Evolutionary conservation across 2,888 invertebrate genomes (phyloP), one percentile per base, ranked within the genome.

Genomic region (Erebia epiphron): DNA sequence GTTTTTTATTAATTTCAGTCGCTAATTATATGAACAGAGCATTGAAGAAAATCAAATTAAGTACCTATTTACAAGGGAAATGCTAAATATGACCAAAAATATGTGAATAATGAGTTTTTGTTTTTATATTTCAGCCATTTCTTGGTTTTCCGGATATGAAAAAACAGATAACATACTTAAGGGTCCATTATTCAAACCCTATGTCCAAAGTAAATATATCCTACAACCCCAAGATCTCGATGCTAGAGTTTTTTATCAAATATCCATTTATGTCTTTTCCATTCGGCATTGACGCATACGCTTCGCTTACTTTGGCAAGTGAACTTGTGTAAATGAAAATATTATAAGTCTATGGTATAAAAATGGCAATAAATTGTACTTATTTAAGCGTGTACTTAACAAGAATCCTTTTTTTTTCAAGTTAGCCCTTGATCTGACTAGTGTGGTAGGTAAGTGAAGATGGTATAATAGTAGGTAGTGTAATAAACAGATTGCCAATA

Each of bases 181-280:
- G 70, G 16, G 71, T 76, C n/a, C 58, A 72, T 26, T 76, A 75
- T 66, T 7, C 71, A 26, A 83, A 83, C 73, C 21, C 73, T 2
- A n/a, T 82, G 41, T 80, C 83, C 1, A 46, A 54, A 46, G 78
- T 86, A 8, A 43, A 66, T 0, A 61, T 85, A 41, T 62, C 26
- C 0, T 86, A 76, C 58, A 60, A 82, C 56, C 72, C 74, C 11
- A 50, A 67, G 0, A 73, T 50, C 11, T 71, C 67, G 0, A 64
- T 57, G 0, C 13, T 87, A 5, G 71, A 69, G 5, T 82, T 87
- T 71, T 54, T 75, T 16, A 68, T 84, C 56, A 75, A 76, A 61
- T 83, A 79, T 63, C 87, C 88, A 10, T 82, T 84, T 21, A 52
- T 78, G 2, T 62, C 68, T 5, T 83, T 80, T 60, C 79, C 79